Percentiles rank a stretch among this genome's conserved stretches.
Conservation (phyloP, 2,113 vertebrate species). For the Phyllostomus discolor region DNA sequence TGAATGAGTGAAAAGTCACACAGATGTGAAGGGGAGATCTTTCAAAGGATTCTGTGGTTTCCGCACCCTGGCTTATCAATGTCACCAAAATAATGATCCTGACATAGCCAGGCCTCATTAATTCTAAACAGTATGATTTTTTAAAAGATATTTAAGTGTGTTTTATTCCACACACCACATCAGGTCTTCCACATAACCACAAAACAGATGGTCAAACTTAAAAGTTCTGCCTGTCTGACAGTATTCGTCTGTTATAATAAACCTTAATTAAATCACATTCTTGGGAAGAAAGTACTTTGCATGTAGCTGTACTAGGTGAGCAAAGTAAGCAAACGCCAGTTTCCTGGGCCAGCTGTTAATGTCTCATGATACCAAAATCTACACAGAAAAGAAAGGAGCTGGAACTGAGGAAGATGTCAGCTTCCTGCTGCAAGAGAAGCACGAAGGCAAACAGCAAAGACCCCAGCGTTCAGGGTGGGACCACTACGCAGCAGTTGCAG, state of each 20-base stretch:
- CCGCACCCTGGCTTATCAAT: neutral
- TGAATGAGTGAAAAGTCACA: neutral
- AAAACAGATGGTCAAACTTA: neutral
- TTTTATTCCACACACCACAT: neutral
- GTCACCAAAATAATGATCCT: neutral
- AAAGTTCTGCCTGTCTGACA: neutral
- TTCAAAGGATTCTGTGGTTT: neutral
- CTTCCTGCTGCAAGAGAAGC: neutral
- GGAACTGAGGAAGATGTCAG: neutral
- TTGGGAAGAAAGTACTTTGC: neutral
- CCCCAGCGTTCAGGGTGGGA: neutral
- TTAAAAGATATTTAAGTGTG: neutral
- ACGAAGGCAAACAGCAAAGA: neutral
- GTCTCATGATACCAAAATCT: neutral
- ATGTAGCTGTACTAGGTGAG: neutral
- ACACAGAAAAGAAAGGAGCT: neutral
- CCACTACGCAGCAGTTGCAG: rapidly evolving
- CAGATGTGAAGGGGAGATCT: neutral
- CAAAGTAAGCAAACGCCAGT: neutral
- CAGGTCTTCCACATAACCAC: neutral
- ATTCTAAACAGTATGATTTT: neutral
- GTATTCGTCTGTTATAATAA: neutral
- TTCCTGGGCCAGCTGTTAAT: neutral
- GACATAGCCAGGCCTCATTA: neutral
- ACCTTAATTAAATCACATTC: neutral